Evolutionary conservation across 2,797 vertebrate species (phyloP).

Genomic region (Syncerus caffer): DNA sequence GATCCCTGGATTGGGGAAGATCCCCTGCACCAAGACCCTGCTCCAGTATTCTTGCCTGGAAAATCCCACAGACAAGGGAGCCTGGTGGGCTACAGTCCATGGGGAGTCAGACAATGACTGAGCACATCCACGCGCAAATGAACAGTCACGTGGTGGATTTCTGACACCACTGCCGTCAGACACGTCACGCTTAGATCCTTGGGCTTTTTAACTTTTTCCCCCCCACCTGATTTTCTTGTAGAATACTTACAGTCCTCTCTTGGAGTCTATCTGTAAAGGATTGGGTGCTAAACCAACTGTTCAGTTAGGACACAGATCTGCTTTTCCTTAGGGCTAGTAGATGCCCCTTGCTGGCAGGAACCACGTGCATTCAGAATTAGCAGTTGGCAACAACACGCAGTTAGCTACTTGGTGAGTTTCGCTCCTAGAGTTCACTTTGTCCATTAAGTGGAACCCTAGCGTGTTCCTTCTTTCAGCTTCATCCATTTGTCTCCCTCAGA

Average conservation of each 20-base stretch:
- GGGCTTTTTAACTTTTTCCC: neutral
- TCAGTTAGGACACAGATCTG: neutral
- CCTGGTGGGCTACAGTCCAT: neutral
- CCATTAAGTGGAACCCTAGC: neutral
- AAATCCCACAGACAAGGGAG: neutral
- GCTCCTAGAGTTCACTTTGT: neutral
- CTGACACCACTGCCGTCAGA: neutral
- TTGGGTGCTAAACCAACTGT: neutral
- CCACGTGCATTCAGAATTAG: neutral
- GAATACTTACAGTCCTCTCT: neutral
- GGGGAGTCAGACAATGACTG: neutral
- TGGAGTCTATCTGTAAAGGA: neutral
- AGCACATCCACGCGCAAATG: neutral
- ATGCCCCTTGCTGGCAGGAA: neutral
- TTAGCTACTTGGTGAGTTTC: neutral
- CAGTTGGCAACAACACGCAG: fast-evolving
- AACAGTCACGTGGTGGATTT: neutral
- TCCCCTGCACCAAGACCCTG: too few relatives aligned
- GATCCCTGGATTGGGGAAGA: neutral
- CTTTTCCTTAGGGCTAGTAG: neutral
- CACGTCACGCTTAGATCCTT: neutral
- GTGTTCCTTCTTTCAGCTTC: neutral
- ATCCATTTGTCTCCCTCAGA: neutral
- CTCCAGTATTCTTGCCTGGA: neutral
- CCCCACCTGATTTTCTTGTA: neutral